Base-by-base conservation (phyloP, 2,113 vertebrate genomes). In the Tetrao urogallus region DNA sequence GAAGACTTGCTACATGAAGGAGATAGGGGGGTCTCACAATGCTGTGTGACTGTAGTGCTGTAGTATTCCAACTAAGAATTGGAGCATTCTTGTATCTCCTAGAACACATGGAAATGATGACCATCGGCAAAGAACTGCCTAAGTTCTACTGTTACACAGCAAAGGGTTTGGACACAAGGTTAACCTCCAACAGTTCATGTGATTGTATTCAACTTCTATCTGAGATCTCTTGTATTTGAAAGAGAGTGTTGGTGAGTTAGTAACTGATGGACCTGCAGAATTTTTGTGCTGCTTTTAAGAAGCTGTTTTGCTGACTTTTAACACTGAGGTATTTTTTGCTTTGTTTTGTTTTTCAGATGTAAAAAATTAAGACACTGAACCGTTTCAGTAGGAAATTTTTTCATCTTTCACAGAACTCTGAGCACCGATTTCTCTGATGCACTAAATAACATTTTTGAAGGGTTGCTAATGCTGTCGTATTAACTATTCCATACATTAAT, bases 21-120 rank as follows among this genome's bases (percentile, higher is more conserved):
- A 48, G 8, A 28, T 28, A 30, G 20, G 32, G 14, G 0, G 0
- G 14, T 73, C 40, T 78, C 17, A 8, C 27, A 15, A 24, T 13
- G 6, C 30, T 19, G 11, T n/a, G 5, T 36, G 47, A 2, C 42
- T 69, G 38, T 27, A 42, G 3, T 12, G 47, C 42, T 85, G 30
- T 24, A 50, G 21, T 57, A 56, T 50, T 82, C 45, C 43, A 36
- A 3, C 22, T 22, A 28, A 34, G 40, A 82, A 61, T 0, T 30
- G 9, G 4, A 64, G 7, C 19, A 3, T 34, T 65, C 52, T 30
- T 21, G 1, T 67, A 21, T 65, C 63, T 85, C 32, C 13, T 27
- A 52, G 19, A 69, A 40, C 20, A 8, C 5, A 5, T 28, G 58
- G 24, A 85, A 89, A 65, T 52, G 18, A 75, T 22, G 32, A 4